Base-by-base conservation (phyloP, 2,888 invertebrate genomes). In the Drosophila mettleri region DNA sequence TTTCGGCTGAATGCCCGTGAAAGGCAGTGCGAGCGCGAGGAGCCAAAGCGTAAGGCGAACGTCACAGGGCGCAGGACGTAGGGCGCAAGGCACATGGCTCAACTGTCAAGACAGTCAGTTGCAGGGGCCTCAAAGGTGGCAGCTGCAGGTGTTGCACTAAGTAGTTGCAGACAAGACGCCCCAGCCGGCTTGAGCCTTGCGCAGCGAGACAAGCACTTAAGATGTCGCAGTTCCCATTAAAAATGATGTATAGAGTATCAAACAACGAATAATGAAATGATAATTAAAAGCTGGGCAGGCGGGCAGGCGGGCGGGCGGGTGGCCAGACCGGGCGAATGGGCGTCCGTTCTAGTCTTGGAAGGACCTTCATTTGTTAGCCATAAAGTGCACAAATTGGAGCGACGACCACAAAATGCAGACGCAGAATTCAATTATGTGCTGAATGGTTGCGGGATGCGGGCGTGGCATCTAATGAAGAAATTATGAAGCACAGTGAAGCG, bases 401-500 rank as follows among this genome's bases (percentile, higher is more conserved):
- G 72, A 54, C 67, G 72, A 54, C 87, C 87, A 84, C 81, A 84
- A 80, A 82, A 68, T 74, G 68, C 78, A 72, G 81, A 70, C 72
- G 69, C 64, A 46, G 53, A 57, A 74, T 74, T 74, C 74, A 72
- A 77, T 71, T 77, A 74, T 12, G 39, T 18, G 16, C 41, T 27
- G 52, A 22, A 51, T 24, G 43, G 53, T 9, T 2, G 9, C 18
- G 39, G 36, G 51, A 31, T 2, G 60, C 53, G 72, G 55, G 34
- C 46, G 38, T 52, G 24, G 12, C 22, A 48, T 38, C 12, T 70
- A 86, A 78, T 87, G 81, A 87, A 84, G 85, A 86, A 86, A 84
- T 84, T 84, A 86, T 88, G 74, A 86, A 88, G 78, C 78, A 83
- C 86, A 88, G 69, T 74, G 73, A 73, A 72, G 74, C 60, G 64